A percentile compares a stretch with the other conserved stretches of the same genome.
Conservation (phyloP, 1,140 invertebrate species). For the Argopecten irradians region DNA sequence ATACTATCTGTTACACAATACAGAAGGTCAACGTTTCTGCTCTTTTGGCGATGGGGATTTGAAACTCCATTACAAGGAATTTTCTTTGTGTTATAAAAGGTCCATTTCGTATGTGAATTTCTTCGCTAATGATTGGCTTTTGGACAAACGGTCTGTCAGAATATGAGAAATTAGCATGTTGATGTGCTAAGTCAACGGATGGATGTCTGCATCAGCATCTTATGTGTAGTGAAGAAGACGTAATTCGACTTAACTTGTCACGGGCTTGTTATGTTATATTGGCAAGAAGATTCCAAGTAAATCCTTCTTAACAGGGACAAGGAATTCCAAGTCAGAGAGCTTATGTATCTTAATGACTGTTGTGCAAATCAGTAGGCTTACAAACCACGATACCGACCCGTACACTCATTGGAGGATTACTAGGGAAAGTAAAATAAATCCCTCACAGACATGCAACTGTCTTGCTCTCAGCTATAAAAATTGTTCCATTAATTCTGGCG, state of each 20-base stretch:
- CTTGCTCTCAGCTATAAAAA: background rate
- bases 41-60: constrained; percentile 1
- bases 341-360: constrained; percentile 24
- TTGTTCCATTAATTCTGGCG: background rate
- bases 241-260: constrained; percentile 41
- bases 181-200: background rate
- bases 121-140: constrained; percentile 24
- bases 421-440: background rate
- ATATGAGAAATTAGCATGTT: constrained; percentile 30
- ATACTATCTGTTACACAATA: constrained; percentile 28
- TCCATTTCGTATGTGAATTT: background rate
- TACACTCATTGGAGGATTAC: constrained; percentile 13
- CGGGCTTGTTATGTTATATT: constrained; percentile 12
- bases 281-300: constrained; percentile 32
- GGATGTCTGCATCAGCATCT: background rate
- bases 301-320: constrained; percentile 24
- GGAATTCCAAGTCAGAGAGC: constrained; percentile 29
- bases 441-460: background rate
- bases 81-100: constrained; percentile 37
- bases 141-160: constrained; percentile 27
- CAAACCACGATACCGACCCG: background rate
- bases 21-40: constrained; percentile 13
- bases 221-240: constrained; percentile 29
- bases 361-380: constrained; percentile 27
- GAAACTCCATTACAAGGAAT: constrained; percentile 32